A percentile compares a stretch with the other conserved stretches of the same genome.
Conservation (phyloP, 2,113 vertebrate genomes). For the Microtus montanus region DNA sequence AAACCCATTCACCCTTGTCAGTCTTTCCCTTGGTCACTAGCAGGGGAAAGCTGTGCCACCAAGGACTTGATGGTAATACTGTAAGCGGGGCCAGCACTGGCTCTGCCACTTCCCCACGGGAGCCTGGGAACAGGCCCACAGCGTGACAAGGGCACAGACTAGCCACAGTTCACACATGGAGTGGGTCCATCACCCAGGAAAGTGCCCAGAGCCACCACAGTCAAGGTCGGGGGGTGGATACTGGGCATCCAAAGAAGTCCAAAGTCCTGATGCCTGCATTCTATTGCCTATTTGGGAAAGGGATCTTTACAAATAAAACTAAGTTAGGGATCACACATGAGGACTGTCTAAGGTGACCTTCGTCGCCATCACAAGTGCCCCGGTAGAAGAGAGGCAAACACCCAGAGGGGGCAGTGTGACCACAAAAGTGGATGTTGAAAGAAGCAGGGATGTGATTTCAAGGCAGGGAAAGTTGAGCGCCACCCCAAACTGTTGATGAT, state of each 20-base stretch:
- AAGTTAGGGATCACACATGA: not conserved
- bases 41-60: not conserved
- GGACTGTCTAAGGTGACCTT: not conserved
- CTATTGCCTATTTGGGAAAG: not conserved
- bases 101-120: not conserved
- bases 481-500: not conserved
- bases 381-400: not conserved
- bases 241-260: not conserved
- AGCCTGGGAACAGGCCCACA: not conserved
- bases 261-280: not conserved
- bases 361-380: not conserved
- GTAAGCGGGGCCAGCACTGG: not conserved
- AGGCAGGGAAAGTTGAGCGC: not conserved
- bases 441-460: not conserved
- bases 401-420: not conserved
- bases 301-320: not conserved
- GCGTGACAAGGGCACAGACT: not conserved
- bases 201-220: not conserved
- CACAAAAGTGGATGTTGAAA: not conserved
- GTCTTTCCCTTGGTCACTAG: not conserved
- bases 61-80: not conserved
- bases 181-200: not conserved
- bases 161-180: not conserved
- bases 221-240: not conserved
- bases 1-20: not conserved